Base-by-base conservation (phyloP, 2,113 vertebrate species). In the Aptenodytes forsteri region DNA sequence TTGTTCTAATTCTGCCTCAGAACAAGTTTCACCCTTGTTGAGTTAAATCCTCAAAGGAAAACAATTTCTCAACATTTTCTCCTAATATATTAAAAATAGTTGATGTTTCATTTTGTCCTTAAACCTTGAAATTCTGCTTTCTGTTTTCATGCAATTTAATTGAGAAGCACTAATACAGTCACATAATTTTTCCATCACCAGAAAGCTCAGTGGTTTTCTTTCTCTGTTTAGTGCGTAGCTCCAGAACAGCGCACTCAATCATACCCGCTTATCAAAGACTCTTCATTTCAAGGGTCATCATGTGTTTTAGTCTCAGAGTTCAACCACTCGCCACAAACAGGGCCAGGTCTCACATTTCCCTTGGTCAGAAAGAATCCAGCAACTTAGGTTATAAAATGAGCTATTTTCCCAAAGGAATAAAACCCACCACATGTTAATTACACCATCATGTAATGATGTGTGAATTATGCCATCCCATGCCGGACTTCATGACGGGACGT, bases 401-500 rank as follows among this genome's bases (percentile, higher is more conserved):
- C 12, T 17, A 2, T 69, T 85, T 84, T 40, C 21, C 38, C 65
- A 44, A 44, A 76, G 34, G 47, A 71, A 80, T 50, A 44, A 86
- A 47, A 7, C 30, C 38, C 61, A 13, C 3, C 13, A 6, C 0
- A 0, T 10, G 46, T 20, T 32, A 66, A 42, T 72, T 22, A 67
- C 0, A 0, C 11, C 13, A 46, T 23, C 16, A 26, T 6, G 12
- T 19, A 61, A 29, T 36, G 42, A 81, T 29, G 14, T 12, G 16
- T n/a, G 29, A 61, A 61, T 9, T 36, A 36, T 5, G 9, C 42
- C 25, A 29, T 17, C 16, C 38, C 20, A 4, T 10, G 20, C 13
- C 0, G 0, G 34, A 19, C 36, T 19, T 72, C 11, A 0, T 29
- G 40, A 21, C 1, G 7, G 50, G 55, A 22, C 8, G 0, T 25